phyloP scores from a whole-genome alignment of 2,888 invertebrate species.

The Noctuana brunneofusca region DNA sequence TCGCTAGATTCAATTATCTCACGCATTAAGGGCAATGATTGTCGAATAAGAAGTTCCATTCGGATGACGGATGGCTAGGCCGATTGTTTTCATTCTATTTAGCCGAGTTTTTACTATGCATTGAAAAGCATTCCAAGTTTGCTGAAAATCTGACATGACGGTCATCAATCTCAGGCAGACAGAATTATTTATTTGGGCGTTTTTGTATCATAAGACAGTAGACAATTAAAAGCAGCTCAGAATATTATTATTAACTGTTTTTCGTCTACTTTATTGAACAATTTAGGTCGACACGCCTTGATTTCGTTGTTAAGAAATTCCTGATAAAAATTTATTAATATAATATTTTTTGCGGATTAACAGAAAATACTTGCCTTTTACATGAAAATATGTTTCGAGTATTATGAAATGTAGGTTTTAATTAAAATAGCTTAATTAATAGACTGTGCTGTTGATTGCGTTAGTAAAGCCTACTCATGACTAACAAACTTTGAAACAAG shows the following conservation, averaged over 20 bases:
- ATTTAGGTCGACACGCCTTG: neutral
- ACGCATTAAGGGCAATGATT: slow-evolving; percentile 36
- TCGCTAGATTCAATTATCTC: slow-evolving; percentile 42
- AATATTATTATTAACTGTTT: neutral
- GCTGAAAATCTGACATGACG: too few species aligned
- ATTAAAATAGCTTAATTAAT: neutral
- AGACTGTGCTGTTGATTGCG: slow-evolving; percentile 9
- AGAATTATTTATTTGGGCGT: too few species aligned
- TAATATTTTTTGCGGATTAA: neutral
- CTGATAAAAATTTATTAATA: neutral
- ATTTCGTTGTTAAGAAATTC: neutral
- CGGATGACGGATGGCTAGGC: neutral
- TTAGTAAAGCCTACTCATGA: slow-evolving; percentile 5
- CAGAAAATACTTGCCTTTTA: neutral
- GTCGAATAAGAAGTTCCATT: slow-evolving; percentile 17
- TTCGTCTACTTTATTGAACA: too few species aligned
- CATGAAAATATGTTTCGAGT: neutral
- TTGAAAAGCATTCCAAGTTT: too few species aligned
- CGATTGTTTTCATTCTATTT: neutral
- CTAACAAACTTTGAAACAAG: slow-evolving; percentile 22
- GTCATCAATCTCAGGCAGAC: too few species aligned
- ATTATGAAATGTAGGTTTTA: neutral
- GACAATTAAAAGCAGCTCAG: neutral
- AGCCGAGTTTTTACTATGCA: neutral
- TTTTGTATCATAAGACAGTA: too few species aligned